Evolutionary conservation across 2,888 invertebrate genomes (phyloP), one percentile per base, ranked within the genome.

Genomic region (Conchocele bisecta): DNA sequence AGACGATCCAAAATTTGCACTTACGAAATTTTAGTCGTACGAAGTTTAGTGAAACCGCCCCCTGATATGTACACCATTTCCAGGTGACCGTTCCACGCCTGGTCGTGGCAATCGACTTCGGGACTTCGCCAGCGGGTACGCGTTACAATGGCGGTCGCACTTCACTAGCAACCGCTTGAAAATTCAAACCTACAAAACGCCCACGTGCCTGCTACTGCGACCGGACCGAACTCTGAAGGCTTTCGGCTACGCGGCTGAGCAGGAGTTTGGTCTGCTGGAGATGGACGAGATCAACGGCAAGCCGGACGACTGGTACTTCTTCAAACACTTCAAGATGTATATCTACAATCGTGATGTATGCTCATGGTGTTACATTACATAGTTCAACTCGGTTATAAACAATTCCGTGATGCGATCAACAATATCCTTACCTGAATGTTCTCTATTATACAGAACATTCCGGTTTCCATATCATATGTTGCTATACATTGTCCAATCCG

Each of bases 21-120:
- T n/a, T n/a, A n/a, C n/a, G n/a, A n/a, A n/a, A n/a, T n/a, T n/a
- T n/a, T n/a, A n/a, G n/a, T n/a, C n/a, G n/a, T n/a, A n/a, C n/a
- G n/a, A n/a, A n/a, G n/a, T n/a, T n/a, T n/a, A n/a, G n/a, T n/a
- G n/a, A n/a, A n/a, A n/a, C n/a, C n/a, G n/a, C n/a, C n/a, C n/a
- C n/a, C n/a, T n/a, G n/a, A n/a, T n/a, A n/a, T n/a, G n/a, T n/a
- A n/a, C n/a, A n/a, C n/a, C n/a, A n/a, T n/a, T n/a, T n/a, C n/a
- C n/a, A n/a, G n/a, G n/a, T n/a, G n/a, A 17, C 28, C 42, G 42
- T 24, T 26, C 59, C 15, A 22, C 39, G 69, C 0, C 51, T 74
- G 15, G 74, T 74, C 17, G 58, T 74, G 29, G 74, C 68, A 2
- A 74, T 74, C 15, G 74, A 74, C 50, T 64, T 74, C 33, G 74